phyloP scores from a whole-genome alignment of 2,888 invertebrate genomes.

The Thalpophila matura region DNA sequence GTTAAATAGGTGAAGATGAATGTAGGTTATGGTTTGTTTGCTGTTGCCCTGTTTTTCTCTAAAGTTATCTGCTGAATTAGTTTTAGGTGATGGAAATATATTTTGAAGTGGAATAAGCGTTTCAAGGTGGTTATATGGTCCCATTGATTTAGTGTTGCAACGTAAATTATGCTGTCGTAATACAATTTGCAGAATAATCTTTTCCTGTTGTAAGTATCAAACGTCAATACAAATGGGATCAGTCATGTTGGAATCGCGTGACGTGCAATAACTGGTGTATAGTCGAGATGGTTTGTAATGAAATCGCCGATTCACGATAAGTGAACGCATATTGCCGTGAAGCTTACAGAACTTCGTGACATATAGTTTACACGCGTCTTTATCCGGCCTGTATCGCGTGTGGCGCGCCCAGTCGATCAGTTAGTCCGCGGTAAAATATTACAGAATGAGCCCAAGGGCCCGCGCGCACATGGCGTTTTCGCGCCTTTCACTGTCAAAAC shows the following conservation, averaged over 20 bases:
- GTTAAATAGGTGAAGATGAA: slow-evolving; percentile 38
- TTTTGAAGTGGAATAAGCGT: not conserved
- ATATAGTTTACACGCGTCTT: slow-evolving; percentile 49
- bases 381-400: slow-evolving; percentile 48
- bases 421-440: slow-evolving; percentile 52
- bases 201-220: slow-evolving; percentile 16
- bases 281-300: slow-evolving; percentile 47
- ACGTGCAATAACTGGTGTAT: slow-evolving; percentile 37
- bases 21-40: slow-evolving; percentile 7
- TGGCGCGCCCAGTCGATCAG: slow-evolving; percentile 25
- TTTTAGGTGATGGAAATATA: not conserved
- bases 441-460: slow-evolving; percentile 39
- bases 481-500: slow-evolving; percentile 50
- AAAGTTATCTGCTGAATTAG: no score
- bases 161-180: not conserved
- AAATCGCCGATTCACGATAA: slow-evolving; percentile 52
- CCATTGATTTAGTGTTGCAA: not conserved
- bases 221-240: slow-evolving; percentile 44
- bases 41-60: not conserved
- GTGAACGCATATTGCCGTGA: slow-evolving; percentile 34
- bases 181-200: slow-evolving; percentile 34
- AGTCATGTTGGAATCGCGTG: slow-evolving; percentile 42
- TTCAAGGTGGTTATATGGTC: not conserved
- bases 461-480: slow-evolving; percentile 54
- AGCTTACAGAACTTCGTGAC: slow-evolving; percentile 52